These are phyloP conservation scores for Aphelenchoides besseyi DNA, from an alignment of 1,140 invertebrate species.

Conservation along the genomic window DNA sequence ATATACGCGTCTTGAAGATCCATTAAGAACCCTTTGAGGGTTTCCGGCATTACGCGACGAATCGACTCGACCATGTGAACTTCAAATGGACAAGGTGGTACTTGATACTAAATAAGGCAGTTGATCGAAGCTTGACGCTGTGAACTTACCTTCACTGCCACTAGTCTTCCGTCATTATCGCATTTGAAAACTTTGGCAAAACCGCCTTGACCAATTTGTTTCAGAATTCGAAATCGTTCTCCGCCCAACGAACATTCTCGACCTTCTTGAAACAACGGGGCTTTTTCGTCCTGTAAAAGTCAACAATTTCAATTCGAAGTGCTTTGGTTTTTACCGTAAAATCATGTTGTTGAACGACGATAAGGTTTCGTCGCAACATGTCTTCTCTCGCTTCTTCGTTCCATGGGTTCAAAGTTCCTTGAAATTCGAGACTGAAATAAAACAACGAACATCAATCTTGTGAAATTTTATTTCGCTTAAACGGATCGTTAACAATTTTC, in stretches of 20 bases:
- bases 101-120: conserved; percentile 32
- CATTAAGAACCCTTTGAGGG: conserved; percentile 36
- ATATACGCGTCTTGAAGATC: conserved; percentile 40
- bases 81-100: conserved; percentile 43
- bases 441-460: not conserved
- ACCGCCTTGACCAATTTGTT: conserved; percentile 40
- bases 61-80: conserved; percentile 42
- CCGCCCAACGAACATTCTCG: conserved; percentile 33
- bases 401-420: conserved; percentile 14
- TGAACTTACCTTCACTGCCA: conserved; percentile 42
- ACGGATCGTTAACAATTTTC: too few relatives aligned
- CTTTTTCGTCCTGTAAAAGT: conserved; percentile 30
- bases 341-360: conserved; percentile 2
- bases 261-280: conserved; percentile 30
- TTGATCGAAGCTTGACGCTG: not conserved
- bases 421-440: conserved; percentile 12
- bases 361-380: not conserved
- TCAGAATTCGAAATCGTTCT: conserved; percentile 34
- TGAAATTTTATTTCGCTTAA: too few relatives aligned
- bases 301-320: not conserved
- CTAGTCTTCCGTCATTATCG: conserved; percentile 3
- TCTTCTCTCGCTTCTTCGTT: not conserved
- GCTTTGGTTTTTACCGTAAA: not conserved
- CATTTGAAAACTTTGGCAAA: conserved; percentile 42
- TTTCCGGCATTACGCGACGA: not conserved